Evolutionary conservation across 2,888 invertebrate species (phyloP), one percentile per base, ranked within the genome.

Genomic region (Hanleya hanleyi): DNA sequence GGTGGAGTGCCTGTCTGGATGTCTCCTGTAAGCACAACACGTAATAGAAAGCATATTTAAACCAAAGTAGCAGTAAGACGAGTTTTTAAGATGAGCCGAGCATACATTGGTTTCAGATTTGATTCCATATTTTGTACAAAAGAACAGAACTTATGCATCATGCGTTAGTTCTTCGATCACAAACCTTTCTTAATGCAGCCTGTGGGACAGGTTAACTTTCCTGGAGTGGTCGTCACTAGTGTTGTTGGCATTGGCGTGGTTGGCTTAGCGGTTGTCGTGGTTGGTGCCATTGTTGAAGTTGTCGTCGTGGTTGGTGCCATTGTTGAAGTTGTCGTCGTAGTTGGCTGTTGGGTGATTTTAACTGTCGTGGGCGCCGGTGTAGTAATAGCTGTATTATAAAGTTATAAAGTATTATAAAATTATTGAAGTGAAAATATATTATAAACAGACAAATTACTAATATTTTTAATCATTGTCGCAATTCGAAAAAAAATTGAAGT

Each of bases 121-220:
- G n/a, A n/a, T n/a, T n/a, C n/a, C n/a, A n/a, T n/a, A n/a, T n/a
- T n/a, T n/a, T n/a, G n/a, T n/a, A n/a, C n/a, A n/a, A n/a, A n/a
- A n/a, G n/a, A n/a, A n/a, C n/a, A n/a, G n/a, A n/a, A n/a, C n/a
- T n/a, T n/a, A n/a, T n/a, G n/a, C n/a, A n/a, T n/a, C n/a, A n/a
- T n/a, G n/a, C n/a, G n/a, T n/a, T n/a, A n/a, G n/a, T n/a, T n/a
- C n/a, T n/a, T n/a, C n/a, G 57, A 18, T 18, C 4, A 57, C 68
- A 36, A 73, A 80, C 79, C 70, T 51, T 70, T 66, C 61, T 76
- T 78, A 50, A 82, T 68, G 70, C 83, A 83, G 32, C 83, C 83
- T 3, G 57, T 76, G 18, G 83, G 81, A 65, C 83, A 83, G 26
- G 74, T 57, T 29, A 57, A 32, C 1, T 7, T 3, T 26, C 32